Conservation (phyloP, 1,140 invertebrate species). For the Teleogryllus occipitalis region DNA sequence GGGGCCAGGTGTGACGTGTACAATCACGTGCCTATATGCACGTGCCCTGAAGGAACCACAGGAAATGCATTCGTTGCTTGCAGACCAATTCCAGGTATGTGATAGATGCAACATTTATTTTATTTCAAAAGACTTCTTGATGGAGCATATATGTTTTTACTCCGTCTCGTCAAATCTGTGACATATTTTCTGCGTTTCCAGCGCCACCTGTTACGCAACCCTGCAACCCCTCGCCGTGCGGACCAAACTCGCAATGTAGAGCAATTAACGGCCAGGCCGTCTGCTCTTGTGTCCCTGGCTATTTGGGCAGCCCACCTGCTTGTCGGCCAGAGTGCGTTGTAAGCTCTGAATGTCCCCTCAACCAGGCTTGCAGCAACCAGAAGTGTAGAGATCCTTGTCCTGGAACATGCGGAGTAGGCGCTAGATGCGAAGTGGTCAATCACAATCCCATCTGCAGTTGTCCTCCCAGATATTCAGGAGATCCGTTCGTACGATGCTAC, state of each 20-base stretch:
- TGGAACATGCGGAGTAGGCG: slow-evolving; percentile 44
- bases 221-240: slow-evolving; percentile 39
- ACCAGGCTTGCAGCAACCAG: slow-evolving; percentile 41
- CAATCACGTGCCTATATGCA: slow-evolving; percentile 56
- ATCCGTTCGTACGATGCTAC: slow-evolving; percentile 33
- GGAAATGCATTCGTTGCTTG: slow-evolving; percentile 50
- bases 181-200: too few relatives aligned
- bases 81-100: slow-evolving; percentile 26
- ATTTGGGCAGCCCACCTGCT: slow-evolving; percentile 38
- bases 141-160: too few relatives aligned
- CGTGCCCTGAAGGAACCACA: slow-evolving; percentile 45
- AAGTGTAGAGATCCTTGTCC: slow-evolving; percentile 44
- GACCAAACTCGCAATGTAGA: slow-evolving; percentile 36
- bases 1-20: slow-evolving; percentile 53
- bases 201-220: slow-evolving; percentile 38
- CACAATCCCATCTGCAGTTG: slow-evolving; percentile 45
- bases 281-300: slow-evolving; percentile 40
- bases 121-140: too few relatives aligned
- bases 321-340: slow-evolving; percentile 42
- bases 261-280: slow-evolving; percentile 39
- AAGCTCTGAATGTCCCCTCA: slow-evolving; percentile 40
- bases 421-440: slow-evolving; percentile 45
- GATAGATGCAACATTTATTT: too few relatives aligned
- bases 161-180: too few relatives aligned
- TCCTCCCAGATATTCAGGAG: slow-evolving; percentile 42